phyloP scores from a whole-genome alignment of 2,797 vertebrate species.

The Muscicapa striata region DNA sequence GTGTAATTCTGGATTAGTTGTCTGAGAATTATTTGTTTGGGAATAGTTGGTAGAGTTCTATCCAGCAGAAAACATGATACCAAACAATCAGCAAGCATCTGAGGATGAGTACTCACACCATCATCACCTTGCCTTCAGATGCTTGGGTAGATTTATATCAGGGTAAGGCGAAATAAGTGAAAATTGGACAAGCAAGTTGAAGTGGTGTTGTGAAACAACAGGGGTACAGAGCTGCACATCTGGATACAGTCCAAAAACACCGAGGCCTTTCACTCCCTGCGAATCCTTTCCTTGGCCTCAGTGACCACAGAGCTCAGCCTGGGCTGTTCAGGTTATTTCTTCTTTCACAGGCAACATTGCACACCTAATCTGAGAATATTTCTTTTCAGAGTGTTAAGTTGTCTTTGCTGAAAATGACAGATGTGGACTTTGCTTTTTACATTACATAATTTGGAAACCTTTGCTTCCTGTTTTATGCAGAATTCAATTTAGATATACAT shows the following conservation, averaged over 20 bases:
- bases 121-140: background rate
- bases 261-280: background rate
- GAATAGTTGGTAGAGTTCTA: background rate
- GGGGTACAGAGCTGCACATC: rapidly evolving
- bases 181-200: background rate
- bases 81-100: background rate
- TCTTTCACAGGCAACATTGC: background rate
- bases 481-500: background rate
- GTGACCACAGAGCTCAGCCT: background rate
- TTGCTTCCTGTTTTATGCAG: background rate
- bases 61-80: background rate
- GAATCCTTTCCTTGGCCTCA: background rate
- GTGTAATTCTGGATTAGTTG: background rate
- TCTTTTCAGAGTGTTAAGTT: background rate
- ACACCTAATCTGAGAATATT: background rate
- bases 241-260: background rate
- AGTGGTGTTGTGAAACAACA: background rate
- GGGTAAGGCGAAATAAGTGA: background rate
- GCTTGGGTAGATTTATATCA: background rate
- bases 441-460: background rate
- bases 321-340: background rate
- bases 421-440: background rate
- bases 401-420: background rate
- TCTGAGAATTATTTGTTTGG: background rate
- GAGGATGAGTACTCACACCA: background rate